A percentile compares a stretch with the other conserved stretches of the same genome.
phyloP scores from a whole-genome alignment of 2,797 vertebrate genomes.

The Hydrocynus forskahlii region DNA sequence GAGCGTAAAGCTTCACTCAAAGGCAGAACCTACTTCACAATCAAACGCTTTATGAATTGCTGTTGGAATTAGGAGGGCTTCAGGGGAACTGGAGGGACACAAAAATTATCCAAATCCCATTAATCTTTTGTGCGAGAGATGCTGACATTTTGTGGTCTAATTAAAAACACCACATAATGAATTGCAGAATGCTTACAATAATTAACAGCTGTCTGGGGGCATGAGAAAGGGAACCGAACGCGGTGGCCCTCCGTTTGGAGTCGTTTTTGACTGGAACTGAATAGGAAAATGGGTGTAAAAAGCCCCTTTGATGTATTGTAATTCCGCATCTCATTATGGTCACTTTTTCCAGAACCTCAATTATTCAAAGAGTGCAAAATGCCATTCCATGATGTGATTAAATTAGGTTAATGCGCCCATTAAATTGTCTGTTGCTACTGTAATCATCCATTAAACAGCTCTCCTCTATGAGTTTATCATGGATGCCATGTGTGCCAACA shows the following conservation, averaged over 20 bases:
- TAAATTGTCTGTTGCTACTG: conserved; percentile 75
- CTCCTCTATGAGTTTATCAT: conserved; percentile 60
- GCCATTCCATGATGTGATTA: conserved; percentile 71
- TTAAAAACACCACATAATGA: conserved; percentile 76
- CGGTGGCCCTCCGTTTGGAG: conserved; percentile 51
- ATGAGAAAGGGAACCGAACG: conserved; percentile 62
- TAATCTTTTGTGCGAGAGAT: conserved; percentile 74
- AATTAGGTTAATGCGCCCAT: conserved; percentile 74
- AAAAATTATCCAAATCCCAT: conserved; percentile 79
- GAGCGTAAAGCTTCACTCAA: conserved; percentile 67
- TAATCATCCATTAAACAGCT: conserved; percentile 75
- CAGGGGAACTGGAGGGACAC: conserved; percentile 66
- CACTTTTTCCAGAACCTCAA: conserved; percentile 69
- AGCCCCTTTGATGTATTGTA: conserved; percentile 61
- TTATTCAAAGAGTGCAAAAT: conserved; percentile 72
- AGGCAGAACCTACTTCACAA: conserved; percentile 70
- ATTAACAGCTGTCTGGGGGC: conserved; percentile 72
- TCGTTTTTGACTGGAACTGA: conserved; percentile 57
- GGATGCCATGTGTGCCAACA: conserved; percentile 65
- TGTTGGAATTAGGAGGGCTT: conserved; percentile 69
- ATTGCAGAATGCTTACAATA: conserved; percentile 73
- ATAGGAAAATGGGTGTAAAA: conserved; percentile 44
- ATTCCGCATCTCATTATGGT: conserved; percentile 60
- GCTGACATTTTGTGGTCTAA: conserved; percentile 81
- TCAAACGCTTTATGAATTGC: conserved; percentile 69